phyloP scores from a whole-genome alignment of 2,113 vertebrate genomes.

The Cairina moschata region DNA sequence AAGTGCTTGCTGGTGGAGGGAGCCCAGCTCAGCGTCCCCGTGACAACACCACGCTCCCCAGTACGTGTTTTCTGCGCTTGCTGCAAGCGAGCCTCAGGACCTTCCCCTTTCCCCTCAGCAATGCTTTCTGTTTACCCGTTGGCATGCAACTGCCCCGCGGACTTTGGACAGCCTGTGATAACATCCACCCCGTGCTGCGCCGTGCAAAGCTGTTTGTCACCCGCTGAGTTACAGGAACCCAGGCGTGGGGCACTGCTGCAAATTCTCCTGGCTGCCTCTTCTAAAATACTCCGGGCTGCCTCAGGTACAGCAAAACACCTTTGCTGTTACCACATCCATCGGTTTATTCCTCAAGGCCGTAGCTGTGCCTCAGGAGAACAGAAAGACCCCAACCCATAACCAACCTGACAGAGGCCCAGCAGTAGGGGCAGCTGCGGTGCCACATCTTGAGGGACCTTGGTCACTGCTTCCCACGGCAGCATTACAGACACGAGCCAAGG shows the following conservation, averaged over 20 bases:
- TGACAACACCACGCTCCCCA: not conserved
- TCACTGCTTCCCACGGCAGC: not conserved
- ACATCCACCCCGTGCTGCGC: not conserved
- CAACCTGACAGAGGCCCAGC: not conserved
- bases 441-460: not conserved
- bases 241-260: not conserved
- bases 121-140: not conserved
- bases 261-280: not conserved
- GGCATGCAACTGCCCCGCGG: not conserved
- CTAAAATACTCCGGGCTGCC: not conserved
- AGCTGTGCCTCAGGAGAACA: not conserved
- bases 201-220: not conserved
- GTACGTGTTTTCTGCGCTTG: not conserved
- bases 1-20: not conserved
- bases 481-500: not conserved
- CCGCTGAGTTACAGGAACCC: not conserved
- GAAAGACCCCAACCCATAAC: not conserved
- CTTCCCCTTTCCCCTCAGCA: not conserved
- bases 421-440: not conserved
- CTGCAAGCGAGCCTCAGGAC: not conserved
- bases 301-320: not conserved
- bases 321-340: not conserved
- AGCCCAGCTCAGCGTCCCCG: not conserved
- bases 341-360: not conserved
- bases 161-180: slow-evolving; percentile 5